These are phyloP conservation scores for Drosophila cracens DNA, from an alignment of 2,888 invertebrate species.

Conservation along the genomic window DNA sequence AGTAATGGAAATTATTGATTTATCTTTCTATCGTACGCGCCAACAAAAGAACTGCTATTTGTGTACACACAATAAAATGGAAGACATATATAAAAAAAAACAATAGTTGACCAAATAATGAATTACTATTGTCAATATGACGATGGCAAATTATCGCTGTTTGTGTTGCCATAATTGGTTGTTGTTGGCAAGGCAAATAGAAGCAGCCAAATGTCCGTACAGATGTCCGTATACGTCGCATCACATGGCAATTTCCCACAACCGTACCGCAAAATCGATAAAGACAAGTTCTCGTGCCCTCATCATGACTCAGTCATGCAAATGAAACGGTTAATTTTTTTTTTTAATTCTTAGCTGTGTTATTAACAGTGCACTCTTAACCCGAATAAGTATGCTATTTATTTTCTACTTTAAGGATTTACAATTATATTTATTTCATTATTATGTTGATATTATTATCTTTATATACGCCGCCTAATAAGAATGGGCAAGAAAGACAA, in stretches of 20 bases:
- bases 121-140: conserved; percentile 8
- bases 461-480: conserved; percentile 27
- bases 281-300: conserved; percentile 52
- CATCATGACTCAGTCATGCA: conserved; percentile 62
- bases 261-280: conserved; percentile 73
- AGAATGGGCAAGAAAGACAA: conserved; percentile 83
- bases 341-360: not conserved
- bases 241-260: conserved; percentile 71
- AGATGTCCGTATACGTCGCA: conserved; percentile 34
- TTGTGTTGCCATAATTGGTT: conserved; percentile 9
- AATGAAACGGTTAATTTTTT: conserved; percentile 14
- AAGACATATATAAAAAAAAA: not conserved
- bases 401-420: not conserved
- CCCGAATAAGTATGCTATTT: conserved; percentile 6
- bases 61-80: conserved; percentile 26
- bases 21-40: conserved; percentile 32
- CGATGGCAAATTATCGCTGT: not conserved
- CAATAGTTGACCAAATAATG: conserved; percentile 15
- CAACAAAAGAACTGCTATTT: conserved; percentile 34
- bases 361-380: not conserved
- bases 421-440: conserved; percentile 16
- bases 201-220: conserved; percentile 1
- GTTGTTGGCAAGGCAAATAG: conserved; percentile 1
- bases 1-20: conserved; percentile 71
- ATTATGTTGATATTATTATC: conserved; percentile 36